Percentiles rank a stretch among this genome's conserved stretches.
These are phyloP conservation scores for Noctua fimbriata DNA, from an alignment of 2,888 invertebrate genomes.

Conservation along the genomic window DNA sequence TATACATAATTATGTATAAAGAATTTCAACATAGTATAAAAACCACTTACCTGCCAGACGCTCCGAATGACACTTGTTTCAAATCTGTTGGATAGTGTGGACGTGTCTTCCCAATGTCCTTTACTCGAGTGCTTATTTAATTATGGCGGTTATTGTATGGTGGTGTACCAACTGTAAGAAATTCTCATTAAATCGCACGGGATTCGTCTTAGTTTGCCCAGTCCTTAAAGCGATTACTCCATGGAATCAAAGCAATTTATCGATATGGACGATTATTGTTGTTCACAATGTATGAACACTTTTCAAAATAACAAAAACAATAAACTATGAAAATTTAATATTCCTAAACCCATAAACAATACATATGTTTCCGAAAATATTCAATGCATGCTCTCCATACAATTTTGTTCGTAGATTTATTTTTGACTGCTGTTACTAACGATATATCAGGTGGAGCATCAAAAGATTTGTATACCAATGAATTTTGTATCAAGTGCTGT, in stretches of 20 bases:
- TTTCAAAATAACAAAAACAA: constrained; percentile 25
- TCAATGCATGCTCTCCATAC: constrained; percentile 27
- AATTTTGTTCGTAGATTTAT: constrained; percentile 52
- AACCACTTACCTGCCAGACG: no score
- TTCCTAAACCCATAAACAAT: constrained; percentile 37
- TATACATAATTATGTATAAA: neutral
- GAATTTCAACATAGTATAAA: no score
- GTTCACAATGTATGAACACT: constrained; percentile 1
- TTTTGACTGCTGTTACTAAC: constrained; percentile 54
- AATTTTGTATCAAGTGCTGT: constrained; percentile 49
- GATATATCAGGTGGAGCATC: constrained; percentile 43
- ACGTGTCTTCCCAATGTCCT: no score
- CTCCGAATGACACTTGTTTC: no score
- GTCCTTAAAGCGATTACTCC: neutral
- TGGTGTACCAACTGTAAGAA: neutral
- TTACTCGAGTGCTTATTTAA: neutral
- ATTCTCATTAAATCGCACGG: neutral
- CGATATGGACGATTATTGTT: neutral
- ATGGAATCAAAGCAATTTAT: constrained; percentile 14
- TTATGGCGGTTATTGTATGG: neutral
- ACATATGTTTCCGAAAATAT: constrained; percentile 36
- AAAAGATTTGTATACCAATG: constrained; percentile 48
- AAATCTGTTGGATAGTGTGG: no score
- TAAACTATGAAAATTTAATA: constrained; percentile 46
- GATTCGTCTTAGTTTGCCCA: neutral